phyloP scores from a whole-genome alignment of 2,888 invertebrate genomes.

The Alloscopus bannaensis region DNA sequence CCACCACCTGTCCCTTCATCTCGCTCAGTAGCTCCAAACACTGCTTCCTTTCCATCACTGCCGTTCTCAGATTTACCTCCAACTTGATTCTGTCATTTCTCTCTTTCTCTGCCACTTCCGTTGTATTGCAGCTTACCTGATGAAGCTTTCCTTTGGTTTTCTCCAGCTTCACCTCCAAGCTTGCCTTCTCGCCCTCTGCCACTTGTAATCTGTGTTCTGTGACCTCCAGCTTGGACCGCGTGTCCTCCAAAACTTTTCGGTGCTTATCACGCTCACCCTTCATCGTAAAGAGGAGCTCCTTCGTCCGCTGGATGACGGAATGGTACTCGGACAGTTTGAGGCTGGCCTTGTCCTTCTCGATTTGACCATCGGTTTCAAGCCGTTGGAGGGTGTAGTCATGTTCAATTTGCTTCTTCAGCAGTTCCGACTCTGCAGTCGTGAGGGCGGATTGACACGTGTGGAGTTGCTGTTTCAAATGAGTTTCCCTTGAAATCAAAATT shows the following conservation, averaged over 20 bases:
- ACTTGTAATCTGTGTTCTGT: slow-evolving; percentile 7
- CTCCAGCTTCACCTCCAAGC: not conserved
- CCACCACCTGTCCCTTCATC: slow-evolving; percentile 35
- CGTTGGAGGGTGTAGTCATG: slow-evolving; percentile 47
- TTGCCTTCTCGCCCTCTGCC: slow-evolving; percentile 21
- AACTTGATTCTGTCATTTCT: slow-evolving; percentile 32
- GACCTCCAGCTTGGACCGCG: not conserved
- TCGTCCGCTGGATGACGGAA: slow-evolving; percentile 38
- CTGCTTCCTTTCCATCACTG: slow-evolving; percentile 16
- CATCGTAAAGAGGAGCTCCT: slow-evolving; percentile 40
- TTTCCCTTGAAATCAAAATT: slow-evolving; percentile 21
- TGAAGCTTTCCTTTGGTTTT: slow-evolving; percentile 3
- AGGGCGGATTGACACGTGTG: slow-evolving; percentile 25
- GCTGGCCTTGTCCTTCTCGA: slow-evolving; percentile 31
- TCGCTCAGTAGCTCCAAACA: slow-evolving; percentile 28
- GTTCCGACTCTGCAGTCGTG: slow-evolving; percentile 29
- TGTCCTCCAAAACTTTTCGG: not conserved
- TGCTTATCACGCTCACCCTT: slow-evolving; percentile 39
- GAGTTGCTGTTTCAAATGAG: slow-evolving; percentile 19
- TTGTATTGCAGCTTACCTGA: no score
- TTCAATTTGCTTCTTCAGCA: slow-evolving; percentile 52
- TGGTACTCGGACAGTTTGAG: slow-evolving; percentile 46
- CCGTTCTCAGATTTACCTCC: slow-evolving; percentile 22
- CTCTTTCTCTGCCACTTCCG: not conserved
- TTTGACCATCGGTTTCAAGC: slow-evolving; percentile 18